These are phyloP conservation scores for Nerophis lumbriciformis DNA, from an alignment of 2,113 vertebrate genomes.

Conservation along the genomic window DNA sequence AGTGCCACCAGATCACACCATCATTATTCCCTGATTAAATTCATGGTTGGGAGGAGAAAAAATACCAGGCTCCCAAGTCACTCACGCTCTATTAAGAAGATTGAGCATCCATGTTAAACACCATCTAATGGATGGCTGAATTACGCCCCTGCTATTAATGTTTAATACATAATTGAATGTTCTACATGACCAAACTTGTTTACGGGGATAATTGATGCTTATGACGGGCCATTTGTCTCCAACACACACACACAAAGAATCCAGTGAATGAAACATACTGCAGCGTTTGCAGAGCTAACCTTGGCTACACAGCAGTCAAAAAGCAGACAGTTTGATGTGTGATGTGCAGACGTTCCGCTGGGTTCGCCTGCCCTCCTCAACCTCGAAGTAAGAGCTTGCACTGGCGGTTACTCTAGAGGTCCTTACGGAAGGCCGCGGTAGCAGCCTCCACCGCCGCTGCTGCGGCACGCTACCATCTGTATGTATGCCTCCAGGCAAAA, in stretches of 20 bases:
- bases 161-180: conserved; percentile 75
- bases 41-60: conserved; percentile 19
- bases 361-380: too few species aligned
- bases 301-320: not conserved
- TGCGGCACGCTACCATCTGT: conserved; percentile 1
- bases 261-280: not conserved
- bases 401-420: conserved; percentile 2
- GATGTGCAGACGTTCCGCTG: not conserved
- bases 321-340: not conserved
- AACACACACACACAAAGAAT: conserved; percentile 13
- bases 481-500: conserved; percentile 1
- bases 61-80: conserved; percentile 40
- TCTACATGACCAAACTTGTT: conserved; percentile 70
- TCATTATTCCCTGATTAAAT: conserved; percentile 56
- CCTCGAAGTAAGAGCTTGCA: not conserved
- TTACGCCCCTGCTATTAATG: conserved; percentile 69
- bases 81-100: conserved; percentile 66
- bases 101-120: conserved; percentile 58
- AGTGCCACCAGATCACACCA: conserved; percentile 33
- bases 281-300: conserved; percentile 1
- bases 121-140: conserved; percentile 65
- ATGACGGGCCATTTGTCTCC: conserved; percentile 45
- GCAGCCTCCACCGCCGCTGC: not conserved
- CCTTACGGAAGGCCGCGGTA: not conserved
- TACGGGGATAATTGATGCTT: conserved; percentile 63